Percentiles rank a stretch among this genome's conserved stretches.
Conservation (phyloP, 2,797 vertebrate species). For the Scomberomorus guttatus region DNA sequence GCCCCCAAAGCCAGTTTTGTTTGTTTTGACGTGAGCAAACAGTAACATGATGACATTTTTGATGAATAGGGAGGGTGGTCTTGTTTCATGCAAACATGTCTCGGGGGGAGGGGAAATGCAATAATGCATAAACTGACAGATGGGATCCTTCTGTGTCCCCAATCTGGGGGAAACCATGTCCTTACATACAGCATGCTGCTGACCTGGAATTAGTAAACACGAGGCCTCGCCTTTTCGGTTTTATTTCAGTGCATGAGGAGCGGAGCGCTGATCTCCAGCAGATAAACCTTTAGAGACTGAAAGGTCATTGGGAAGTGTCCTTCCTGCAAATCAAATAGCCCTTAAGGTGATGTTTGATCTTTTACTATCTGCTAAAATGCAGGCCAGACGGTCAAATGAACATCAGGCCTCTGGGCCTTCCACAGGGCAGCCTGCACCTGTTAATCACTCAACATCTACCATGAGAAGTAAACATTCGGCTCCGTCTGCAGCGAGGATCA, state of each 20-base stretch:
- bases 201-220: constrained; percentile 62
- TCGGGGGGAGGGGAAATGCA: constrained; percentile 39
- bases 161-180: constrained; percentile 50
- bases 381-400: constrained; percentile 52
- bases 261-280: constrained; percentile 39
- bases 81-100: constrained; percentile 37
- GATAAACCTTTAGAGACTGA: constrained; percentile 63
- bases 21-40: constrained; percentile 67
- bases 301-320: constrained; percentile 65
- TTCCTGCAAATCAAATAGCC: constrained; percentile 65
- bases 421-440: constrained; percentile 55
- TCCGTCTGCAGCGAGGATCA: neutral
- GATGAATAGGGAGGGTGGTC: constrained; percentile 52
- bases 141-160: constrained; percentile 66
- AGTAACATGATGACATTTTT: constrained; percentile 54
- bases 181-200: constrained; percentile 28
- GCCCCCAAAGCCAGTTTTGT: constrained; percentile 27
- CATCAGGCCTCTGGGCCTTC: constrained; percentile 26
- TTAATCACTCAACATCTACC: constrained; percentile 58
- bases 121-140: constrained; percentile 78
- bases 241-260: constrained; percentile 31
- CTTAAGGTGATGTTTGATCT: constrained; percentile 67
- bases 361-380: constrained; percentile 65
- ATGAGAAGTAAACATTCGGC: constrained; percentile 42
- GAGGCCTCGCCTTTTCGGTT: constrained; percentile 2